Conservation (phyloP, 2,113 vertebrate genomes). For the Ptyas mucosa region DNA sequence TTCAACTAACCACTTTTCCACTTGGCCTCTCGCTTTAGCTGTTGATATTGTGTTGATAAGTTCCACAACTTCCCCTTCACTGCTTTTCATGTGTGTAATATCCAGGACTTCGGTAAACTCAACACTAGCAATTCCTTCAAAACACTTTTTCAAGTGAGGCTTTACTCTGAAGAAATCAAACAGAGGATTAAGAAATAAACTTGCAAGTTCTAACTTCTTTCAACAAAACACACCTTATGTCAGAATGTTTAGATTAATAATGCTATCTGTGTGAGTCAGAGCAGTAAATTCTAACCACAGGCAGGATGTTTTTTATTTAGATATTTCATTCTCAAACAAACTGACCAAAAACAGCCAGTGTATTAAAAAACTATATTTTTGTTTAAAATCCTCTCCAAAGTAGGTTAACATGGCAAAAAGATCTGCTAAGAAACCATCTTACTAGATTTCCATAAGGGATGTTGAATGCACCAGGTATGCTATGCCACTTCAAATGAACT, state of each 20-base stretch:
- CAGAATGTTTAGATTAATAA: not conserved
- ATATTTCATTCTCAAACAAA: not conserved
- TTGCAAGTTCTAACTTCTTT: not conserved
- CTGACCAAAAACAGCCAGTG: not conserved
- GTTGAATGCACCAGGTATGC: not conserved
- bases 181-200: not conserved
- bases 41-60: constrained; percentile 81
- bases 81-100: constrained; percentile 88
- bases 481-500: not conserved
- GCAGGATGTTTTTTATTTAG: not conserved
- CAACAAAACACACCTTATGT: not conserved
- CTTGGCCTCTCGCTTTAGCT: constrained; percentile 83
- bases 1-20: constrained; percentile 88
- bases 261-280: not conserved
- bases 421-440: not conserved
- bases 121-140: constrained; percentile 86
- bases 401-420: not conserved
- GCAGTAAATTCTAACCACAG: not conserved
- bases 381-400: not conserved
- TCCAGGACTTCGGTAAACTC: constrained; percentile 83
- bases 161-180: constrained; percentile 74
- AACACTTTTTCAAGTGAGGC: constrained; percentile 89
- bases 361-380: not conserved
- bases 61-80: constrained; percentile 82
- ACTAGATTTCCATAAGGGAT: not conserved